phyloP scores from a whole-genome alignment of 2,113 vertebrate species.

The Phalacrocorax aristotelis region DNA sequence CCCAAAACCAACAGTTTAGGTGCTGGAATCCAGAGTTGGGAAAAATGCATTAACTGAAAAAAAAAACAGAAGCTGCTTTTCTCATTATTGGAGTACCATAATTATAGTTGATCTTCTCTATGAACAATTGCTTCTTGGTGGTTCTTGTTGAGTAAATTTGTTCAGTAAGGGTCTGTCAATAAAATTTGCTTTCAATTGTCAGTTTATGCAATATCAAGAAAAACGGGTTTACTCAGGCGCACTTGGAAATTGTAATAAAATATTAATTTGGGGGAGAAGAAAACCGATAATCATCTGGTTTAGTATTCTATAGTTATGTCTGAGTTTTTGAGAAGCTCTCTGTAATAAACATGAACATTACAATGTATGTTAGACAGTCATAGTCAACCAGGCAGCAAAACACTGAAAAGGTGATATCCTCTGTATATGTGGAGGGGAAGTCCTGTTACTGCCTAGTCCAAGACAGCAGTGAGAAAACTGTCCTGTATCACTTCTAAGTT shows the following conservation, averaged over 20 bases:
- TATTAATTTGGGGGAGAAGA: conserved; percentile 9
- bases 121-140: conserved; percentile 32
- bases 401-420: background rate
- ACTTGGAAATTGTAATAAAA: conserved; percentile 38
- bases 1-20: background rate
- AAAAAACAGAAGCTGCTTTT: background rate
- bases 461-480: background rate
- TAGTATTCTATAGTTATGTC: background rate
- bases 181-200: conserved; percentile 46
- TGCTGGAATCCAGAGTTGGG: background rate
- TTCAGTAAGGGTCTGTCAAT: conserved; percentile 40
- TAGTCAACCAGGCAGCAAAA: background rate
- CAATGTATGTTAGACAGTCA: background rate
- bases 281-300: conserved; percentile 14
- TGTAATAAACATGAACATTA: background rate
- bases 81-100: background rate
- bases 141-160: conserved; percentile 25
- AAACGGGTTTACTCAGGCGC: conserved; percentile 12
- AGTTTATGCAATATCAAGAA: conserved; percentile 28
- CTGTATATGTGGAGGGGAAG: background rate
- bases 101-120: conserved; percentile 30
- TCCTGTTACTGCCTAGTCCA: background rate
- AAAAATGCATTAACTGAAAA: background rate
- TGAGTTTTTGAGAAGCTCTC: background rate
- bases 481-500: background rate